Conservation (phyloP, 2,797 vertebrate species). For the Miichthys miiuy region DNA sequence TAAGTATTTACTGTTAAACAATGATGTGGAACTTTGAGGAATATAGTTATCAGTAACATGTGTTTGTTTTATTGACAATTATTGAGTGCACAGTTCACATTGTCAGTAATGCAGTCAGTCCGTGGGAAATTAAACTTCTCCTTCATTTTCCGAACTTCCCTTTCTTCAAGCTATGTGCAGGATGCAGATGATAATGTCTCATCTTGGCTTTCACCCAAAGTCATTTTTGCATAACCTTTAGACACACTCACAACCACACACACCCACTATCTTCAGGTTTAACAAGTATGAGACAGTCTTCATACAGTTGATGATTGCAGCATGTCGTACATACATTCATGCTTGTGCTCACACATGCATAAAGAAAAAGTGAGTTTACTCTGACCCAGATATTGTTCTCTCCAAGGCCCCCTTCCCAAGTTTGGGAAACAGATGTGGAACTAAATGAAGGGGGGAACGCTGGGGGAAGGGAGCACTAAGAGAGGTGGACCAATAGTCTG, state of each 20-base stretch:
- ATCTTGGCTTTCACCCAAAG: conserved; percentile 18
- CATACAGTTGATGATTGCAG: conserved; percentile 4
- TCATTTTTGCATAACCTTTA: background rate
- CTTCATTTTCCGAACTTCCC: background rate
- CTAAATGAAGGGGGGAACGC: conserved; percentile 28
- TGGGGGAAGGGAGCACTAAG: conserved; percentile 58
- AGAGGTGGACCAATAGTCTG: conserved; percentile 60
- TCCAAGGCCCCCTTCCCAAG: conserved; percentile 73
- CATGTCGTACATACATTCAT: conserved; percentile 19
- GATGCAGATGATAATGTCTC: conserved; percentile 3
- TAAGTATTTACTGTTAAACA: background rate
- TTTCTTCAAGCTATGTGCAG: background rate
- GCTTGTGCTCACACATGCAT: background rate
- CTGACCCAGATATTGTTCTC: conserved; percentile 82
- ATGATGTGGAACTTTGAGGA: background rate
- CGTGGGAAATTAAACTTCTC: background rate
- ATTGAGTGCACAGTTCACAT: too few relatives aligned
- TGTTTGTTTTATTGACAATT: background rate
- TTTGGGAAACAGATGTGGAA: conserved; percentile 84
- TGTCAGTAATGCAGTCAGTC: background rate
- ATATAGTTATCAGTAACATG: background rate
- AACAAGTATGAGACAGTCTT: conserved; percentile 8
- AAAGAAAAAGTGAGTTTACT: conserved; percentile 50
- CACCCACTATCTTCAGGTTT: conserved; percentile 1
- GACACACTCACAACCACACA: background rate